These are phyloP conservation scores for Furnarius figulus DNA, from an alignment of 2,113 vertebrate species.

Conservation along the genomic window DNA sequence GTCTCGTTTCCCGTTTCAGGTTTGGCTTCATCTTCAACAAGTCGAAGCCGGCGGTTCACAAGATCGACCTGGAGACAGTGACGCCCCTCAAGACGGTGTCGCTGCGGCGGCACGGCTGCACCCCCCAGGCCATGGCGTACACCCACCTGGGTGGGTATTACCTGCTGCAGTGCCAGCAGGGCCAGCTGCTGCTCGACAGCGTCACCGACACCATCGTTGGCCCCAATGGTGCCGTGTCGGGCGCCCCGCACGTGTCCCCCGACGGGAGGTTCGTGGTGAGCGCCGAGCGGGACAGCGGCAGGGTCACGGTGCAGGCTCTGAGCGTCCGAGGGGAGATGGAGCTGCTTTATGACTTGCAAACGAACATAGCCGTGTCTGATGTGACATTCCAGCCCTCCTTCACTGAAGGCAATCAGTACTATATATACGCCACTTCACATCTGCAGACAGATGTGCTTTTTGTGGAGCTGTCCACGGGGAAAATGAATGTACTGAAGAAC, in stretches of 20 bases:
- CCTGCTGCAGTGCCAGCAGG: conserved; percentile 83
- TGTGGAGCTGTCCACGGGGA: conserved; percentile 86
- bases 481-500: conserved; percentile 77
- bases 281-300: conserved; percentile 54
- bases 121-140: conserved; percentile 87
- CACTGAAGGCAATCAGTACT: conserved; percentile 83
- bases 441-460: conserved; percentile 84
- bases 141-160: conserved; percentile 92
- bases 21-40: conserved; percentile 93
- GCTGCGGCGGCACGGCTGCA: conserved; percentile 81
- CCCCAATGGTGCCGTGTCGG: conserved; percentile 76
- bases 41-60: conserved; percentile 81
- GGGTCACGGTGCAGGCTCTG: conserved; percentile 84
- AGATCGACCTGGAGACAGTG: conserved; percentile 94
- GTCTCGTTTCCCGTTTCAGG: conserved; percentile 66
- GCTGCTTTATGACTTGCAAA: conserved; percentile 71
- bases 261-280: conserved; percentile 89
- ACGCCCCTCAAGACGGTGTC: conserved; percentile 85
- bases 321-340: conserved; percentile 82
- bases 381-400: conserved; percentile 91
- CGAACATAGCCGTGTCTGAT: conserved; percentile 77
- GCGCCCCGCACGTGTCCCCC: conserved; percentile 80
- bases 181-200: conserved; percentile 88
- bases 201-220: conserved; percentile 88
- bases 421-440: conserved; percentile 81